Percentiles rank a stretch among this genome's conserved stretches.
These are phyloP conservation scores for Dryobates pubescens DNA, from an alignment of 2,797 vertebrate genomes.

Conservation along the genomic window DNA sequence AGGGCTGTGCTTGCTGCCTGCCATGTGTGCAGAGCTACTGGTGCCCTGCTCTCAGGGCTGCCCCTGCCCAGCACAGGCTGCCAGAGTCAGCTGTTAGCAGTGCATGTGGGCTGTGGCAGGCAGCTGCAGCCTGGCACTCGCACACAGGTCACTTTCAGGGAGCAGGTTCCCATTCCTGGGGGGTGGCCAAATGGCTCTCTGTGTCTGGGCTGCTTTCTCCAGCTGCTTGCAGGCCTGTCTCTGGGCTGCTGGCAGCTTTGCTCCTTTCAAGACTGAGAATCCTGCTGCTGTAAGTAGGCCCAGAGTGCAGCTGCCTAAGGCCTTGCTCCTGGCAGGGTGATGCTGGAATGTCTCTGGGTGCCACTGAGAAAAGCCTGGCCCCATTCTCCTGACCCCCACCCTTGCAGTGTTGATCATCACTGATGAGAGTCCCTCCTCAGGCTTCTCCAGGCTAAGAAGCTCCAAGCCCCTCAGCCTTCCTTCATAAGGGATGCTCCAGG, in stretches of 20 bases:
- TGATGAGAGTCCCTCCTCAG: no score
- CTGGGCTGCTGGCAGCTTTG: background rate
- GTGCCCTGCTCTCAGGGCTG: background rate
- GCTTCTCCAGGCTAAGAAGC: no score
- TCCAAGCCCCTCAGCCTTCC: no score
- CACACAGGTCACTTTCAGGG: background rate
- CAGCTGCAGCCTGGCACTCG: background rate
- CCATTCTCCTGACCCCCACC: no score
- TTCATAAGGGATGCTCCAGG: no score
- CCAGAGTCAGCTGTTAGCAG: background rate
- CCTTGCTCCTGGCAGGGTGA: background rate
- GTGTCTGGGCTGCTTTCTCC: background rate
- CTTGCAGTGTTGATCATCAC: no score
- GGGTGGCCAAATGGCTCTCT: background rate
- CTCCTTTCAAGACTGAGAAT: background rate
- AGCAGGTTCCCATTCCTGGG: background rate
- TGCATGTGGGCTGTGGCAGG: rapidly evolving
- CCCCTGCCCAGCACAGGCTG: background rate
- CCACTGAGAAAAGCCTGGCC: no score
- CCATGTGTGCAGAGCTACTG: background rate
- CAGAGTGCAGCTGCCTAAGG: background rate
- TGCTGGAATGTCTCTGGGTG: background rate
- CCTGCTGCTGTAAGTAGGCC: background rate
- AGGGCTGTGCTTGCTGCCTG: background rate
- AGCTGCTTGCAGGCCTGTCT: background rate